A percentile compares a stretch with the other conserved stretches of the same genome.
Evolutionary conservation across 2,888 invertebrate species (phyloP).

Genomic region (Cantharis flavilabris): DNA sequence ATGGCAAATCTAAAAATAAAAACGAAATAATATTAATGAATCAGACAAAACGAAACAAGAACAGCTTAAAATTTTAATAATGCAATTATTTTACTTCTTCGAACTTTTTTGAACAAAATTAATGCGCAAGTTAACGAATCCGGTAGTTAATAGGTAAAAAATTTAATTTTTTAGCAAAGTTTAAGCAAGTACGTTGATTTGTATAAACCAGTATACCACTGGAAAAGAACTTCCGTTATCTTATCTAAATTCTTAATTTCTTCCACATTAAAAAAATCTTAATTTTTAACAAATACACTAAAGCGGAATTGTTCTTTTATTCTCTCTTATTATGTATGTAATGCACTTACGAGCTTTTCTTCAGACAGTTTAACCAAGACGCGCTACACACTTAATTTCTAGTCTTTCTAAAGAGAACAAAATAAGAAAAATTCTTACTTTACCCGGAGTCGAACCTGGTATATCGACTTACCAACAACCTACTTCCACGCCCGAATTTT

Average conservation of each 20-base stretch:
- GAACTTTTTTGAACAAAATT: too few species aligned
- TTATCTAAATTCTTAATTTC: neutral
- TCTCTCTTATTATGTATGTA: too few species aligned
- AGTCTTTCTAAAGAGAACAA: too few species aligned
- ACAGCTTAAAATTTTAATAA: neutral
- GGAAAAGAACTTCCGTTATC: neutral
- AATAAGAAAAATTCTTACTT: too few species aligned
- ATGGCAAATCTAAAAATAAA: neutral
- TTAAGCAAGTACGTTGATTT: neutral
- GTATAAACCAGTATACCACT: neutral
- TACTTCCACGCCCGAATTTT: too few species aligned
- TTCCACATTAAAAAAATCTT: neutral
- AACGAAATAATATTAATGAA: neutral
- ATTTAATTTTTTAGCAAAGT: neutral
- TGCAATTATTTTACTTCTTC: neutral
- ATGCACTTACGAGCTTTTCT: too few species aligned
- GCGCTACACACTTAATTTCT: too few species aligned
- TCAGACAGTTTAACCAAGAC: too few species aligned
- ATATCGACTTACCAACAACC: too few species aligned
- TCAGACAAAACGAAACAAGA: neutral
- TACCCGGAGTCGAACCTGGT: too few species aligned
- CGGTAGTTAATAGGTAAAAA: neutral
- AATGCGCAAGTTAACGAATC: neutral
- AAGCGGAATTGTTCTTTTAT: too few species aligned
- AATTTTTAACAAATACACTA: too few species aligned